These are phyloP conservation scores for Myotis davidii DNA, from an alignment of 2,113 vertebrate genomes.

Conservation along the genomic window DNA sequence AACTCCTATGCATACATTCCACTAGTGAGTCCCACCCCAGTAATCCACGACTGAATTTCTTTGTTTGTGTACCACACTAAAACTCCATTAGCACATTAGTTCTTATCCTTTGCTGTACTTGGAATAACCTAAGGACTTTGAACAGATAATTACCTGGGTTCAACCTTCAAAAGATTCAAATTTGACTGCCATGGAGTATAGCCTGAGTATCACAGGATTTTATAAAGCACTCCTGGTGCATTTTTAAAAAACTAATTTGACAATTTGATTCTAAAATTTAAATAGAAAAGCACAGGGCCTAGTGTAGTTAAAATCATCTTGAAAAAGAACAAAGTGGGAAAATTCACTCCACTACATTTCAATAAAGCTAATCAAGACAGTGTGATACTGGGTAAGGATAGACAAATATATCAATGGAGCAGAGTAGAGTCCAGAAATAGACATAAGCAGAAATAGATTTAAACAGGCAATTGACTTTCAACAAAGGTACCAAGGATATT, in stretches of 20 bases:
- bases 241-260: neutral
- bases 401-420: neutral
- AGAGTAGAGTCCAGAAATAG: neutral
- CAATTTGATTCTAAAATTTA: constrained; percentile 20
- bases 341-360: neutral
- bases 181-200: neutral
- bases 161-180: neutral
- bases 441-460: neutral
- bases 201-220: neutral
- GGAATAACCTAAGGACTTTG: neutral
- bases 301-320: neutral
- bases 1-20: neutral
- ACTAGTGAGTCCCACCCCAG: neutral
- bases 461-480: neutral
- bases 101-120: neutral
- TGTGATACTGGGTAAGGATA: neutral
- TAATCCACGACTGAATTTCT: neutral
- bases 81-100: neutral
- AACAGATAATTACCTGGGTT: neutral
- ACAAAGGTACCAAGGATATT: constrained; percentile 26
- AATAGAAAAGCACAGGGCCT: neutral
- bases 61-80: neutral
- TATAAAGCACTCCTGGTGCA: neutral
- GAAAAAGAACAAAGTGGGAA: neutral
- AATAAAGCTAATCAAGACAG: constrained; percentile 23